A percentile compares a stretch with the other conserved stretches of the same genome.
phyloP scores from a whole-genome alignment of 2,113 vertebrate species.

The Nerophis ophidion region DNA sequence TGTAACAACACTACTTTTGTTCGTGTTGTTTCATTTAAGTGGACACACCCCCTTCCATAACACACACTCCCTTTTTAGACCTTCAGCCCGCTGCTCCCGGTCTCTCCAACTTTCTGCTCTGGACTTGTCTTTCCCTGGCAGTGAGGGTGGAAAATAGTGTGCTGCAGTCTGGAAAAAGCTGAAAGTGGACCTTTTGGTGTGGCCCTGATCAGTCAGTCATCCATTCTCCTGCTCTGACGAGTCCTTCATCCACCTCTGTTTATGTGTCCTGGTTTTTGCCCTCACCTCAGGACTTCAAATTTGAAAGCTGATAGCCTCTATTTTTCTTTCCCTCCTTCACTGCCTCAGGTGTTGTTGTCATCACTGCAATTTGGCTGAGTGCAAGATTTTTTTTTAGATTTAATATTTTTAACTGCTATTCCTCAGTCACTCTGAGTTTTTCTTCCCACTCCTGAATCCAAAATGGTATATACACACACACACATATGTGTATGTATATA shows the following conservation, averaged over 20 bases:
- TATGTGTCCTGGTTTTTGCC: slow-evolving; percentile 1
- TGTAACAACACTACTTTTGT: background rate
- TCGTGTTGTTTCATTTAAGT: background rate
- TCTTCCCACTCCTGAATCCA: no score
- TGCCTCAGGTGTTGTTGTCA: background rate
- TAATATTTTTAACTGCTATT: background rate
- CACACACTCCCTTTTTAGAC: background rate
- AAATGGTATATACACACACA: no score
- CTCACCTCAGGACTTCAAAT: slow-evolving; percentile 3
- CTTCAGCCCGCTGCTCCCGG: background rate
- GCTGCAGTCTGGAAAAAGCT: slow-evolving; percentile 28
- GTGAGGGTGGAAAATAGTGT: slow-evolving; percentile 45
- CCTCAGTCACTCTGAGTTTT: no score
- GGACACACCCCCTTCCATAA: background rate
- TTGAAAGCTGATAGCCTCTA: slow-evolving; percentile 8
- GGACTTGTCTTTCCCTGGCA: slow-evolving; percentile 32
- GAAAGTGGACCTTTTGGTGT: slow-evolving; percentile 44
- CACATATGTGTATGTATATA: no score
- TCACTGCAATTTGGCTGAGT: background rate
- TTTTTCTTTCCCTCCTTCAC: background rate
- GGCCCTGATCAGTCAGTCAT: slow-evolving; percentile 44
- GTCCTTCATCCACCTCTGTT: slow-evolving; percentile 13
- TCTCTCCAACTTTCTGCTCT: slow-evolving; percentile 14
- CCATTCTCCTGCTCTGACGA: slow-evolving; percentile 15
- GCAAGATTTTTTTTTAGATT: background rate